Conservation (phyloP, 1,140 invertebrate species). For the Drosophila melanica region DNA sequence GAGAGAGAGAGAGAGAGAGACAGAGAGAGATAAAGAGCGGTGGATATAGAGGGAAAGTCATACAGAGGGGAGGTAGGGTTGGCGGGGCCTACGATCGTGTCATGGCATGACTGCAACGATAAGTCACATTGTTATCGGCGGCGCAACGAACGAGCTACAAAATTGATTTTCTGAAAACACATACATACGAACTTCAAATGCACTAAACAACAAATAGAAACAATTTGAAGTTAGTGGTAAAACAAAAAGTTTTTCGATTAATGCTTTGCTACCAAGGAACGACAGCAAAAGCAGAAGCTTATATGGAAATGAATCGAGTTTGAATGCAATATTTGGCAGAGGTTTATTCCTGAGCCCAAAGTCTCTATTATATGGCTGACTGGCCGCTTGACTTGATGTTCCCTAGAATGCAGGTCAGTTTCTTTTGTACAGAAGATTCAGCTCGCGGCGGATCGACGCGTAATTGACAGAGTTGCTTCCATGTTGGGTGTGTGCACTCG, state of each 20-base stretch:
- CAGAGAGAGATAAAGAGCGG: too few species aligned
- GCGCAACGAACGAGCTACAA: slow-evolving; percentile 31
- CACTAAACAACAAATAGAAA: neutral
- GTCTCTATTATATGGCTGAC: neutral
- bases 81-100: slow-evolving; percentile 9
- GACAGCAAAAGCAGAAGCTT: too few species aligned
- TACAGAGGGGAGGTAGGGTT: neutral
- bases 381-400: neutral
- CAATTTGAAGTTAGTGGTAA: too few species aligned
- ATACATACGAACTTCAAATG: slow-evolving; percentile 3
- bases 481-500: slow-evolving; percentile 25
- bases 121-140: slow-evolving; percentile 48
- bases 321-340: too few species aligned
- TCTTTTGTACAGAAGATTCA: slow-evolving; percentile 1
- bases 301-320: too few species aligned
- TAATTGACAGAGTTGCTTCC: slow-evolving; percentile 44
- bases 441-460: slow-evolving; percentile 30
- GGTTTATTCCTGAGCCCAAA: too few species aligned
- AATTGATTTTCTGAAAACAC: neutral
- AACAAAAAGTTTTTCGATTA: too few species aligned
- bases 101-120: slow-evolving; percentile 44
- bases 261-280: too few species aligned
- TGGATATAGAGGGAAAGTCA: too few species aligned
- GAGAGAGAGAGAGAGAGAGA: too few species aligned
- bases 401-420: neutral